Evolutionary conservation across 1,140 invertebrate genomes (phyloP).

Genomic region (Drosophila guanche): DNA sequence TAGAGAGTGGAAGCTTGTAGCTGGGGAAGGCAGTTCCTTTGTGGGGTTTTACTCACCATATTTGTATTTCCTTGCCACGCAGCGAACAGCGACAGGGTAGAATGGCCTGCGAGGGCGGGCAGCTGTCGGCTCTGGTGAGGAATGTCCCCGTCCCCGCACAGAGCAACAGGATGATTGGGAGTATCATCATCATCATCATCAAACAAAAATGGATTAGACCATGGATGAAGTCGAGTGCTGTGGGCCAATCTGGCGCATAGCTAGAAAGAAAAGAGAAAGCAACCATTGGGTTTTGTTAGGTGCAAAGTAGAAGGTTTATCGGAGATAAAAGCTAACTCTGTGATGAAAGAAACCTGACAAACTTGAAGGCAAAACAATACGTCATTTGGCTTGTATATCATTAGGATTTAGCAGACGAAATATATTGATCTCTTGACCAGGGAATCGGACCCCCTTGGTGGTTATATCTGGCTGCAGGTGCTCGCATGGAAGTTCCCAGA

Average conservation of each 20-base stretch:
- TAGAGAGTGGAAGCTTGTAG: background rate
- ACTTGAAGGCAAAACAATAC: constrained; percentile 16
- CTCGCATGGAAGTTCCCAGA: no score
- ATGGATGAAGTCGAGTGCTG: constrained; percentile 6
- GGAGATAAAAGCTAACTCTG: no score
- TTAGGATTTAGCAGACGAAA: background rate
- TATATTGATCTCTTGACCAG: background rate
- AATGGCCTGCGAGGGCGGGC: constrained; percentile 84
- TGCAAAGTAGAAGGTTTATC: no score
- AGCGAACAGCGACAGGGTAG: constrained; percentile 84
- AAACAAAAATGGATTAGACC: constrained; percentile 9
- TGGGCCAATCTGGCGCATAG: constrained; percentile 38
- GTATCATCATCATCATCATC: constrained; percentile 31
- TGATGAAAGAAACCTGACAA: background rate
- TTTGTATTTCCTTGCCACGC: constrained; percentile 84
- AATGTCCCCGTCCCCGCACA: constrained; percentile 32
- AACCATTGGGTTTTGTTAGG: no score
- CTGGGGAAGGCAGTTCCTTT: background rate
- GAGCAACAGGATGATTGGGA: constrained; percentile 46
- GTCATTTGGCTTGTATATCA: constrained; percentile 27
- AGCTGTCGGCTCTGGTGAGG: constrained; percentile 65
- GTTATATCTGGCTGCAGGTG: constrained; percentile 18
- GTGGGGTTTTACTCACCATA: constrained; percentile 79
- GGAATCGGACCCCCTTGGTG: constrained; percentile 24
- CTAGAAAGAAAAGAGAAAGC: constrained; percentile 4